Evolutionary conservation across 2,797 vertebrate species (phyloP), one percentile per base, ranked within the genome.

Genomic region (Catostomus latipinnis): DNA sequence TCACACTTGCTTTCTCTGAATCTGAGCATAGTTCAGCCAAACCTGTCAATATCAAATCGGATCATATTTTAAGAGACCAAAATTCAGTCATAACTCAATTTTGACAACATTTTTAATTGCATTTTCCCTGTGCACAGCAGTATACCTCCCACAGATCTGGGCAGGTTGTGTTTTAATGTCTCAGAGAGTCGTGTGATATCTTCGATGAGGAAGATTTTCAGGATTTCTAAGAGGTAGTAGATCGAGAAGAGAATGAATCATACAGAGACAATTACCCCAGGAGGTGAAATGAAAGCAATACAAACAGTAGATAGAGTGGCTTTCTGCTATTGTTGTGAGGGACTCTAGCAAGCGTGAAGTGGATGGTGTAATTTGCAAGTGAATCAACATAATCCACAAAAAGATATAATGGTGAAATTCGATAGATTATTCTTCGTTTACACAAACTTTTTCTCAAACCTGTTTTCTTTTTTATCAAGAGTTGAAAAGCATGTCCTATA

Each of bases 261-360:
- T 60, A 86, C 76, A 65, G 13, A 60, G 48, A 79, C 62, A 50
- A 10, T 81, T 84, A 74, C 80, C 57, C 1, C n/a, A 71, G 86
- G 83, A 74, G 46, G 77, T 75, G 70, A 83, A 81, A 82, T 63
- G 43, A 52, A 13, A 22, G 11, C 54, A 10, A 14, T 3, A 71
- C 6, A 73, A 62, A 73, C 49, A 8, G 34, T 45, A 79, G 68
- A 48, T 71, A 71, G 13, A 63, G 74, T 46, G n/a, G 65, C 22
- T 77, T 82, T 72, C 34, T 69, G 58, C 14, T 73, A 10, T 61
- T 49, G 46, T 14, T 57, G n/a, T 8, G 14, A 12, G 45, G 8
- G 57, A 74, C 77, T 68, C 46, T 22, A 49, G 16, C 53, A 74
- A 66, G 45, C 62, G 13, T 63, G 73, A 56, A 71, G 48, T 46